These are phyloP conservation scores for Lasioglossum pauxillum DNA, from an alignment of 2,888 invertebrate species.

Conservation along the genomic window DNA sequence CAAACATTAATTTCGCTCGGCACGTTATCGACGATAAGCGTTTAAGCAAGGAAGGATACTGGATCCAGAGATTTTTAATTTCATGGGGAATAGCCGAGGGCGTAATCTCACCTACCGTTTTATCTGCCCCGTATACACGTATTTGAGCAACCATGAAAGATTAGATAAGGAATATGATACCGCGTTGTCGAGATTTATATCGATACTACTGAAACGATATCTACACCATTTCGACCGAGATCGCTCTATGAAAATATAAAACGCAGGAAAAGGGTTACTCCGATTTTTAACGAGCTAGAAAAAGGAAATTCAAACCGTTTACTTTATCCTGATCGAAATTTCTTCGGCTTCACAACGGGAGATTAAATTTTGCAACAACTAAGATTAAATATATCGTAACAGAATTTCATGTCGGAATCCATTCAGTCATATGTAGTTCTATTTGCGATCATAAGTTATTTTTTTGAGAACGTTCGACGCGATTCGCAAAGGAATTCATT, in stretches of 20 bases:
- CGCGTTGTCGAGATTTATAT: neutral
- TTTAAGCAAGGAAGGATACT: slow-evolving; percentile 5
- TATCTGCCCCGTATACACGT: slow-evolving; percentile 38
- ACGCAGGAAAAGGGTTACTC: neutral
- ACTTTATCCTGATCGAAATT: neutral
- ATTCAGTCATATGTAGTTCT: too few relatives aligned
- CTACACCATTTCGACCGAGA: neutral
- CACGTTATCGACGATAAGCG: slow-evolving; percentile 21
- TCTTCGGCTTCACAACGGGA: too few relatives aligned
- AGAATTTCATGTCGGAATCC: too few relatives aligned
- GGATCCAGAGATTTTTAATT: slow-evolving; percentile 30
- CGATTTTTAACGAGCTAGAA: neutral
- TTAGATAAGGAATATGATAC: slow-evolving; percentile 48
- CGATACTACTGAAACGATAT: neutral
- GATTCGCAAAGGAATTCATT: neutral
- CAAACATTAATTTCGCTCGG: slow-evolving; percentile 34
- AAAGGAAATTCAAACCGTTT: neutral
- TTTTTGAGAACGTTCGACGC: too few relatives aligned
- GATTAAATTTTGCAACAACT: neutral
- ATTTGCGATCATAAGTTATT: too few relatives aligned
- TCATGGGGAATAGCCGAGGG: neutral
- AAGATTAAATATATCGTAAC: neutral
- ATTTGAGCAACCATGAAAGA: slow-evolving; percentile 24
- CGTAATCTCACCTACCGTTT: slow-evolving; percentile 25
- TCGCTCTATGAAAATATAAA: neutral